Conservation (phyloP, 2,888 invertebrate genomes). For the Gymnosoma rotundatum region DNA sequence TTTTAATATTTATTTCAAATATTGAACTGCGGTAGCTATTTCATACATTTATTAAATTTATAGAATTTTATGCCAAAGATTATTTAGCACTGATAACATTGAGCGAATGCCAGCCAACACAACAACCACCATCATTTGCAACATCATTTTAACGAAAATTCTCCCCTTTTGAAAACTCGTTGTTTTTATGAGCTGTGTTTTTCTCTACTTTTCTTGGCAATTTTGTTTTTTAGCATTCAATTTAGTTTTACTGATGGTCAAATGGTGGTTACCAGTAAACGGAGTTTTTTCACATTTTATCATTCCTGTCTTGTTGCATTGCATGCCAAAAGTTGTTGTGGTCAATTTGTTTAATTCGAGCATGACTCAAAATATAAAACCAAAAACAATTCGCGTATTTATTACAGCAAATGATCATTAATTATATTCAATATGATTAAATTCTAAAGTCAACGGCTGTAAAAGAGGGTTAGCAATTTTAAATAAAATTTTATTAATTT, state of each 20-base stretch:
- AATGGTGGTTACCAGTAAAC: constrained; percentile 67
- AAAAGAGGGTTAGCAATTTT: constrained; percentile 17
- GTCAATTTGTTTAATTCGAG: constrained; percentile 70
- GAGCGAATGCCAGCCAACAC: constrained; percentile 72
- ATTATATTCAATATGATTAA: constrained; percentile 67
- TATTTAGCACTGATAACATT: constrained; percentile 80
- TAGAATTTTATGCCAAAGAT: constrained; percentile 74
- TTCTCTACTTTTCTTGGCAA: constrained; percentile 36
- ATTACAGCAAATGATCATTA: constrained; percentile 68
- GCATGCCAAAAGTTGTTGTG: constrained; percentile 68
- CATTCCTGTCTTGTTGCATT: constrained; percentile 46
- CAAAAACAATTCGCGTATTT: constrained; percentile 69
- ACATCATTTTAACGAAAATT: constrained; percentile 20
- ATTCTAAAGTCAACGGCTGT: constrained; percentile 21
- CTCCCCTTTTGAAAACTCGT: constrained; percentile 33
- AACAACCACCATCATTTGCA: constrained; percentile 40
- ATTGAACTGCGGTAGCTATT: constrained; percentile 56
- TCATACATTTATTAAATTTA: constrained; percentile 47
- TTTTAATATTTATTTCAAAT: constrained; percentile 42
- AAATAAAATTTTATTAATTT: constrained; percentile 52
- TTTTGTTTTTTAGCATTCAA: constrained; percentile 37
- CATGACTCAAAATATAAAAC: constrained; percentile 68
- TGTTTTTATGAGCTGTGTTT: neutral
- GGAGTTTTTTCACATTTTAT: neutral
- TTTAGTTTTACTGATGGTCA: constrained; percentile 69